Conservation (phyloP, 1,140 invertebrate genomes). For the Conus ventricosus region DNA sequence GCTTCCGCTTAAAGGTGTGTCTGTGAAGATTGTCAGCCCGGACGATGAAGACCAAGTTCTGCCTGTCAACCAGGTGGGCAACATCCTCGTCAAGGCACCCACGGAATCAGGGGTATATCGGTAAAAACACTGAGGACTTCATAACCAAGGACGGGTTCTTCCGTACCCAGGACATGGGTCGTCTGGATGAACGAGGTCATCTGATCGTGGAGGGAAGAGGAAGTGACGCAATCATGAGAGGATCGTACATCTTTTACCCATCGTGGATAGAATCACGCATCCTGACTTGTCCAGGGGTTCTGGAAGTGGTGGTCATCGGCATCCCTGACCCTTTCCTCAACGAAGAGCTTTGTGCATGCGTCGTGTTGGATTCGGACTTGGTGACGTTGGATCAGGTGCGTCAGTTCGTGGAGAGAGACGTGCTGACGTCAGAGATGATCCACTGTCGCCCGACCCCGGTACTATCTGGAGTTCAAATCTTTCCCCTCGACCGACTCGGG, state of each 20-base stretch:
- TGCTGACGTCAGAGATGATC: background rate
- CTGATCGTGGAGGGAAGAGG: slow-evolving; percentile 26
- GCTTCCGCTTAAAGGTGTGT: background rate
- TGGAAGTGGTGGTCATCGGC: background rate
- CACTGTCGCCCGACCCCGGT: slow-evolving; percentile 19
- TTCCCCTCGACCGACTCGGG: background rate
- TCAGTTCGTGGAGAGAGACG: background rate
- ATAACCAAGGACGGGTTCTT: too few species aligned
- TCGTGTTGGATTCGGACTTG: slow-evolving; percentile 1
- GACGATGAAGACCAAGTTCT: background rate
- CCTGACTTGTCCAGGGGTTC: background rate
- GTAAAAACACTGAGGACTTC: too few species aligned
- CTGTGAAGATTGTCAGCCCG: background rate
- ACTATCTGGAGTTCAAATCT: slow-evolving; percentile 18
- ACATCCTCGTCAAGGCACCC: background rate
- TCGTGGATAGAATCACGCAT: slow-evolving; percentile 5
- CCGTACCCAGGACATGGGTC: background rate
- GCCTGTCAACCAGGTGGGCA: background rate
- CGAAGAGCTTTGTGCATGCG: slow-evolving; percentile 25
- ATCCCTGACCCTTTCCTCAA: slow-evolving; percentile 5
- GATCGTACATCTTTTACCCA: slow-evolving; percentile 17
- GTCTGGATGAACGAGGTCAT: background rate
- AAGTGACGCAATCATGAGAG: slow-evolving; percentile 15
- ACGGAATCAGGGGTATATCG: background rate
- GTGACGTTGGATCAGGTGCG: background rate